Evolutionary conservation across 2,113 vertebrate species (phyloP).

Genomic region (Phrynosoma platyrhinos): DNA sequence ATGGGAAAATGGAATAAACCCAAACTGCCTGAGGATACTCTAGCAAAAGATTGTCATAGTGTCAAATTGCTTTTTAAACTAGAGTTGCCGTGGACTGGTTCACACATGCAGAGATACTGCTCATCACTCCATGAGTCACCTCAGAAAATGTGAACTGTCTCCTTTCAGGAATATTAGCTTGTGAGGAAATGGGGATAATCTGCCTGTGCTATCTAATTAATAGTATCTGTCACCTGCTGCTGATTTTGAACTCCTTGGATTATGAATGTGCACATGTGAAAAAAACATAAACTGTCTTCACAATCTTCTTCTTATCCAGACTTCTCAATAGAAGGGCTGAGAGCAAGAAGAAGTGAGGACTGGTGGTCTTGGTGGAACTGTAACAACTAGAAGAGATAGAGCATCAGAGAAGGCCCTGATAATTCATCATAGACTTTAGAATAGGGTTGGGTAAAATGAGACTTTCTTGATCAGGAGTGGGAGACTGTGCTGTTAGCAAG

Average conservation of each 20-base stretch:
- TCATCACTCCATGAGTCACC: background rate
- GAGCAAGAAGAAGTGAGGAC: too few species aligned
- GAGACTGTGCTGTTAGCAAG: too few species aligned
- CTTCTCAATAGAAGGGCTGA: too few species aligned
- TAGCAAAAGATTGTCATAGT: background rate
- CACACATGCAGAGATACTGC: background rate
- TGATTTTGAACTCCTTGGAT: background rate
- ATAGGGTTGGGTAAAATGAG: too few species aligned
- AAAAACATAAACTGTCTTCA: too few species aligned
- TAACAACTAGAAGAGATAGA: too few species aligned
- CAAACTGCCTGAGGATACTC: constrained; percentile 17
- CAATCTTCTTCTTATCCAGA: too few species aligned
- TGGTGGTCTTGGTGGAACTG: too few species aligned
- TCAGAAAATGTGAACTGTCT: background rate
- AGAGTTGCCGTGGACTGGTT: constrained; percentile 5
- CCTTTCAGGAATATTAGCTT: background rate
- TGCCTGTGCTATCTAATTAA: background rate
- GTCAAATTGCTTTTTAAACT: background rate
- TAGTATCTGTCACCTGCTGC: background rate
- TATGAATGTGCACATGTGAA: background rate
- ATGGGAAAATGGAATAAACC: constrained; percentile 29
- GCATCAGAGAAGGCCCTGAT: too few species aligned
- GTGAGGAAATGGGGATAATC: background rate
- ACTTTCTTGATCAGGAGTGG: too few species aligned
- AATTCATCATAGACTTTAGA: too few species aligned